Evolutionary conservation across 2,888 invertebrate species (phyloP), one percentile per base, ranked within the genome.

Genomic region (Sarcophaga subvicina): DNA sequence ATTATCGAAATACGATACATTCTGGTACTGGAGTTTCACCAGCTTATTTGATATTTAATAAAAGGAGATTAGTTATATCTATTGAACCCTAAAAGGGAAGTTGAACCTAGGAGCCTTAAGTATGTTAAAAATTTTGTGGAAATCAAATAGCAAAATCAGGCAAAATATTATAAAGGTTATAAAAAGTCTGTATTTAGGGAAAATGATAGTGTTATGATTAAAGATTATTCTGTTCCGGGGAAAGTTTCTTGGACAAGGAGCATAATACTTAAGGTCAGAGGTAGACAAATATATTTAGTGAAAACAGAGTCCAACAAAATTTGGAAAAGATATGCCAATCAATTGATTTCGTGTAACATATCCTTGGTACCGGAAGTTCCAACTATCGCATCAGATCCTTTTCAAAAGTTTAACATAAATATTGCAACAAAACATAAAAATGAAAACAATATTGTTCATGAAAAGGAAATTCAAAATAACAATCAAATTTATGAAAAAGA

Each of bases 31-130:
- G 72, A 49, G 80, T 86, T 54, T 80, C 85, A 2, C 80, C 83
- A 71, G 72, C 86, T 60, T 54, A 79, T 77, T 71, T 88, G 20
- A 83, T 85, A 85, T 83, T 49, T 49, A 49, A 82, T 60, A 78
- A 78, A 25, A 76, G 78, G 64, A 54, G 27, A 17, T 25, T 67
- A 63, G 17, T 76, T 70, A 17, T n/a, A 59, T 49, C 27, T 49
- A 49, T 49, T 49, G 47, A 49, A 49, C 12, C 47, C 47, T 49
- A 49, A 12, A 49, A 49, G 47, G 47, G 47, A 49, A 49, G 47
- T 49, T 49, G 47, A 49, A 49, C 2, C 25, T 63, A 62, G 47
- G 3, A 49, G 2, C 22, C 22, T 22, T 22, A 22, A 49, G 47
- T 49, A 49, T 49, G n/a, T 75, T 47, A 64, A 84, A 60, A 17